Conservation (phyloP, 37 sponge, comb jelly and placozoan species). For the Hormiphora californensis region DNA sequence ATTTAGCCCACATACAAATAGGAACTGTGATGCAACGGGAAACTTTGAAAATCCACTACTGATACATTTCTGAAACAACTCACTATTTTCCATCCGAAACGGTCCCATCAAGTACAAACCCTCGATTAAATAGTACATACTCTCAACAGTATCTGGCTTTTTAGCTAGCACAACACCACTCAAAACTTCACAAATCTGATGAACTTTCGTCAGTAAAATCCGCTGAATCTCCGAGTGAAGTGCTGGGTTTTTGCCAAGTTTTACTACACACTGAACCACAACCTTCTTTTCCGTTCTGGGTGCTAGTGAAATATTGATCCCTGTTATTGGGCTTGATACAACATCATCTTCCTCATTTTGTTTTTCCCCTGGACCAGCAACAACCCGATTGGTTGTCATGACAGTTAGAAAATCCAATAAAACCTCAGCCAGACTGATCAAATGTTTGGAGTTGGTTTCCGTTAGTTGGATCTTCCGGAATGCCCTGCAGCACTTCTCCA, state of each 20-base stretch:
- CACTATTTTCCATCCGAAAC: neutral
- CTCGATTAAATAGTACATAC: slow-evolving; percentile 33
- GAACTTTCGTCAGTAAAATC: neutral
- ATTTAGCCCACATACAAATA: slow-evolving; percentile 20
- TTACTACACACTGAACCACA: slow-evolving; percentile 1
- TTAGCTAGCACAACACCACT: neutral
- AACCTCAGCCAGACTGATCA: neutral
- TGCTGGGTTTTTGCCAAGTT: neutral
- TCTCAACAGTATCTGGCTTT: slow-evolving; percentile 20
- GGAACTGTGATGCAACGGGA: neutral
- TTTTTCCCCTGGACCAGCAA: neutral
- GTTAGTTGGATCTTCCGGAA: neutral
- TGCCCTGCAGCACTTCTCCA: neutral
- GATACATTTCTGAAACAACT: slow-evolving; percentile 12
- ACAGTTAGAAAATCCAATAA: neutral
- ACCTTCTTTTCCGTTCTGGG: slow-evolving; percentile 19
- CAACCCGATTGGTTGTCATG: neutral
- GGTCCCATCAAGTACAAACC: neutral
- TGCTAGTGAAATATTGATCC: neutral
- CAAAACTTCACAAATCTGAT: neutral
- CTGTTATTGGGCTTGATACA: neutral
- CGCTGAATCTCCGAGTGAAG: neutral
- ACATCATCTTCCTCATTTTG: neutral
- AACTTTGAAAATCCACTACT: slow-evolving; percentile 6
- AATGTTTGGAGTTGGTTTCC: neutral